Conservation (phyloP, 1,140 invertebrate genomes). For the Holotrichia oblita region DNA sequence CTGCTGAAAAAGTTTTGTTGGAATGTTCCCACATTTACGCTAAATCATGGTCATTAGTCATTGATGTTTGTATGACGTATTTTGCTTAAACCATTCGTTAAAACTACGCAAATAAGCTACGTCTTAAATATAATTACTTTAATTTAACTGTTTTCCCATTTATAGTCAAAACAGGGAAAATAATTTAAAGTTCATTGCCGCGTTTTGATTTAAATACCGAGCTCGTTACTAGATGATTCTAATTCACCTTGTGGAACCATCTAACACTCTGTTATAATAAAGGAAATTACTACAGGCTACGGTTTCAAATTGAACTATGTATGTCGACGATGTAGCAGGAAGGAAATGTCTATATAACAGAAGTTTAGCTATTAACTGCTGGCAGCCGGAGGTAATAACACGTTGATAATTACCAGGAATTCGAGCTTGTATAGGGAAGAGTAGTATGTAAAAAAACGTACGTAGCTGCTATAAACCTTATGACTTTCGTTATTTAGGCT, state of each 20-base stretch:
- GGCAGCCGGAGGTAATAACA: not conserved
- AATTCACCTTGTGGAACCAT: not conserved
- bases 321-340: slow-evolving; percentile 1
- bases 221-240: not conserved
- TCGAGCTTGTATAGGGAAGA: not conserved
- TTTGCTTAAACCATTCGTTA: too few relatives aligned
- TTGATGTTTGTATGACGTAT: too few relatives aligned
- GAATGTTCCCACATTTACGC: too few relatives aligned
- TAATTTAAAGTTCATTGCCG: too few relatives aligned
- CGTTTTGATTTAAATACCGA: not conserved
- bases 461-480: not conserved
- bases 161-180: too few relatives aligned
- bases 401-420: slow-evolving; percentile 21
- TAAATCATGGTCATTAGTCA: too few relatives aligned
- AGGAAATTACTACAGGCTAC: not conserved
- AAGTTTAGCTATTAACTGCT: slow-evolving; percentile 21
- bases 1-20: too few relatives aligned
- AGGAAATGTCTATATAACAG: slow-evolving; percentile 26
- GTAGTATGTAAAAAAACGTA: not conserved
- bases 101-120: too few relatives aligned
- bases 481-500: slow-evolving; percentile 3
- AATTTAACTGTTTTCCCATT: too few relatives aligned
- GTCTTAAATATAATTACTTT: too few relatives aligned
- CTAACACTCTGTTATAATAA: not conserved
- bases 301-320: not conserved